Evolutionary conservation across 2,113 vertebrate species (phyloP).

Genomic region (Morone chrysops): DNA sequence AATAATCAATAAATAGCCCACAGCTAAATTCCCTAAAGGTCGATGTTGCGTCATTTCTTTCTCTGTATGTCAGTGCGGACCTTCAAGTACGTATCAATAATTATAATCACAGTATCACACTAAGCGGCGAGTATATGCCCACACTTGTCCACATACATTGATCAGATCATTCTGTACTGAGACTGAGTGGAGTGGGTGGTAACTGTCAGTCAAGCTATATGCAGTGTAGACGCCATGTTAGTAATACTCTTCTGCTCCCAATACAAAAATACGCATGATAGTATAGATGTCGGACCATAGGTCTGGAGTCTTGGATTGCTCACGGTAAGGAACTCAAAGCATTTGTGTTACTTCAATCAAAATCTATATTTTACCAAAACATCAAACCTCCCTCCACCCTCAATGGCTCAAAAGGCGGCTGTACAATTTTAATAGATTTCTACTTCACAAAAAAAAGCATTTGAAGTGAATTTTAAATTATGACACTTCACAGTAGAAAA

Average conservation of each 20-base stretch:
- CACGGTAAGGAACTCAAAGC: not conserved
- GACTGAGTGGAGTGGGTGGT: constrained; percentile 17
- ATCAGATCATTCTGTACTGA: constrained; percentile 18
- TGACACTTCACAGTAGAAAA: not conserved
- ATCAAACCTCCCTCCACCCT: not conserved
- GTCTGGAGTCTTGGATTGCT: not conserved
- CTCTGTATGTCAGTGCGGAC: not conserved
- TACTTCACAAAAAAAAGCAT: not conserved
- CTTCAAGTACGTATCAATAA: not conserved
- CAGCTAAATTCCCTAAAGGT: not conserved
- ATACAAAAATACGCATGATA: not conserved
- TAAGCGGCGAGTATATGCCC: not conserved
- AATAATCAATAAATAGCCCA: not conserved
- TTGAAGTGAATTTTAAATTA: not conserved
- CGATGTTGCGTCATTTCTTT: not conserved
- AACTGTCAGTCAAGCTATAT: constrained; percentile 18
- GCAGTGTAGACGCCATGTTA: not conserved
- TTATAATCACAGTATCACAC: constrained; percentile 20
- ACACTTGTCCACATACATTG: not conserved
- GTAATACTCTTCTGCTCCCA: not conserved
- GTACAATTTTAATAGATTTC: not conserved
- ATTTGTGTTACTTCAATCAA: not conserved
- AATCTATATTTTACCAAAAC: not conserved
- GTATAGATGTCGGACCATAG: too few relatives aligned
- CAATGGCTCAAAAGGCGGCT: not conserved